Evolutionary conservation across 2,888 invertebrate genomes (phyloP).

Genomic region (Gryllus longicercus): DNA sequence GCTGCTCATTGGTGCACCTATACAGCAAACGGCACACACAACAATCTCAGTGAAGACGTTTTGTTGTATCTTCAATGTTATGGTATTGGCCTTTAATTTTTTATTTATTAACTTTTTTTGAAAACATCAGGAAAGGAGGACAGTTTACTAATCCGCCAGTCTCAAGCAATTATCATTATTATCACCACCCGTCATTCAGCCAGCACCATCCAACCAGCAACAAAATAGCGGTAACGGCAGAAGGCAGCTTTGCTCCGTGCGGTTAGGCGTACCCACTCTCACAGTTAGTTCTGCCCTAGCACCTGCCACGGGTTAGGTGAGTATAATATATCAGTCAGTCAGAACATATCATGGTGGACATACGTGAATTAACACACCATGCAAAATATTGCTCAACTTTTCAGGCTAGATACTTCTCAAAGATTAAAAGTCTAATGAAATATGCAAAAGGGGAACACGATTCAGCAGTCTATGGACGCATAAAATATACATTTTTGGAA

Average conservation of each 20-base stretch:
- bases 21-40: slow-evolving; percentile 23
- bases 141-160: background rate
- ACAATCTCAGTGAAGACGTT: slow-evolving; percentile 2
- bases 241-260: background rate
- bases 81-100: background rate
- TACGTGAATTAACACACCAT: too few species aligned
- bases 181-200: background rate
- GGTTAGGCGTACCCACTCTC: background rate
- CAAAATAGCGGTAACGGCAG: background rate
- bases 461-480: too few species aligned
- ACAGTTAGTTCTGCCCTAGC: background rate
- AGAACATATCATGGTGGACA: too few species aligned
- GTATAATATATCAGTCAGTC: too few species aligned
- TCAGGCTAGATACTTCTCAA: too few species aligned
- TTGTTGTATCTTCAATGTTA: background rate
- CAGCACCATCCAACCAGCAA: slow-evolving; percentile 17
- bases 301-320: too few species aligned
- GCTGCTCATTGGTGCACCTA: slow-evolving; percentile 31
- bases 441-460: too few species aligned
- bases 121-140: background rate
- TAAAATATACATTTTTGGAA: too few species aligned
- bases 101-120: background rate
- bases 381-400: too few species aligned
- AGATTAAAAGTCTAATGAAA: too few species aligned
- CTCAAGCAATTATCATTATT: background rate